Percentiles rank a stretch among this genome's conserved stretches.
Evolutionary conservation across 2,888 invertebrate species (phyloP).

Genomic region (Carterocephalus palaemon): DNA sequence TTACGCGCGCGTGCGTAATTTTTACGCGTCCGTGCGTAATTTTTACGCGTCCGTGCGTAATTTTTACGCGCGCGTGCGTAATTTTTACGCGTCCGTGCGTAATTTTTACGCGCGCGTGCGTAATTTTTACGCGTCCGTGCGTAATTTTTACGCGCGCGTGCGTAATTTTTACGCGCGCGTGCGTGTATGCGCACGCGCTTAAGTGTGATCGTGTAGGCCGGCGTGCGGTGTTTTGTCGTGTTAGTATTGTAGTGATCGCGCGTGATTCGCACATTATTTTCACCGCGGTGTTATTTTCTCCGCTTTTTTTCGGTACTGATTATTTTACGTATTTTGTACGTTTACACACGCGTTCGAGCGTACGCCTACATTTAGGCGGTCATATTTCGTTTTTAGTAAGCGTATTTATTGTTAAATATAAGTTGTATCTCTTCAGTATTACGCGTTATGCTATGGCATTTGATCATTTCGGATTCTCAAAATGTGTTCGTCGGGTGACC

Average conservation of each 20-base stretch:
- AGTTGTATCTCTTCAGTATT: slow-evolving; percentile 52
- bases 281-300: slow-evolving; percentile 42
- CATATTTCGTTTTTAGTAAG: slow-evolving; percentile 38
- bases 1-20: slow-evolving; percentile 26
- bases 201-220: slow-evolving; percentile 25
- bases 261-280: slow-evolving; percentile 45
- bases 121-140: slow-evolving; percentile 20
- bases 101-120: slow-evolving; percentile 20
- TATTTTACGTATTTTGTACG: slow-evolving; percentile 35
- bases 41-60: slow-evolving; percentile 20
- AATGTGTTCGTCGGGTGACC: slow-evolving; percentile 15
- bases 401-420: slow-evolving; percentile 48
- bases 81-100: slow-evolving; percentile 15
- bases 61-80: slow-evolving; percentile 23
- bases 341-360: slow-evolving; percentile 32
- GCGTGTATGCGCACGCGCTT: slow-evolving; percentile 15
- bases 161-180: slow-evolving; percentile 15
- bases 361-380: slow-evolving; percentile 38
- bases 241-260: slow-evolving; percentile 45
- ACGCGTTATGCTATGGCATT: slow-evolving; percentile 41
- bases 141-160: slow-evolving; percentile 26
- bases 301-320: slow-evolving; percentile 68
- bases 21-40: slow-evolving; percentile 22
- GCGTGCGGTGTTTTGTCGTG: slow-evolving; percentile 40
- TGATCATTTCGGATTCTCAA: slow-evolving; percentile 24